Evolutionary conservation across 2,888 invertebrate genomes (phyloP).

Genomic region (Rhaphigaster nebulosa): DNA sequence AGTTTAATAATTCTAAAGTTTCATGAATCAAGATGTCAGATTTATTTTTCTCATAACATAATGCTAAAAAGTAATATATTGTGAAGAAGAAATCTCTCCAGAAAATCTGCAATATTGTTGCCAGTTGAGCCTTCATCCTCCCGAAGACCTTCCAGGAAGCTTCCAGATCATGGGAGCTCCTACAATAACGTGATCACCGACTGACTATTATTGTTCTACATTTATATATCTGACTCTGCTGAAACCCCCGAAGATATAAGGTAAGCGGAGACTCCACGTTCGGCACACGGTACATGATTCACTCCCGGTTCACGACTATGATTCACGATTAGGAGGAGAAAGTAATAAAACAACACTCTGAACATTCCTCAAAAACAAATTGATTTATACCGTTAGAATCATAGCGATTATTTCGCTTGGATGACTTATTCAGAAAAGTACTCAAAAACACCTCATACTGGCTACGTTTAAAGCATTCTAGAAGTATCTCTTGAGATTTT

Average conservation of each 20-base stretch:
- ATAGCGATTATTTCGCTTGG: neutral
- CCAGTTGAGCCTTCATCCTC: neutral
- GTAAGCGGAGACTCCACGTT: neutral
- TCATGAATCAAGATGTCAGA: no score
- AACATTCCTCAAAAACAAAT: slow-evolving; percentile 17
- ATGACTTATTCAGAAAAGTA: neutral
- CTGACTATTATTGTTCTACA: slow-evolving; percentile 40
- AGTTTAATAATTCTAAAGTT: no score
- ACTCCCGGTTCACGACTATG: slow-evolving; percentile 48
- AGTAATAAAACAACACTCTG: neutral
- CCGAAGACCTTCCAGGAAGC: neutral
- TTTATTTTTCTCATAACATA: no score
- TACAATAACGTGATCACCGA: neutral
- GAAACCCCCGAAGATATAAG: slow-evolving; percentile 18
- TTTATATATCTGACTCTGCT: slow-evolving; percentile 23
- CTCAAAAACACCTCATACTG: neutral
- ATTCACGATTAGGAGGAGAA: slow-evolving; percentile 53
- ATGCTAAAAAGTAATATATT: no score
- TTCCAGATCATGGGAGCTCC: neutral
- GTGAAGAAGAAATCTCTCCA: no score
- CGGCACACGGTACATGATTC: slow-evolving; percentile 5
- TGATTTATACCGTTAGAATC: neutral
- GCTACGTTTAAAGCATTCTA: neutral
- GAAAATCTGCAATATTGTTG: neutral
- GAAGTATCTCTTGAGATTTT: neutral